Evolutionary conservation across 2,113 vertebrate species (phyloP).

Genomic region (Xiphophorus couchianus): DNA sequence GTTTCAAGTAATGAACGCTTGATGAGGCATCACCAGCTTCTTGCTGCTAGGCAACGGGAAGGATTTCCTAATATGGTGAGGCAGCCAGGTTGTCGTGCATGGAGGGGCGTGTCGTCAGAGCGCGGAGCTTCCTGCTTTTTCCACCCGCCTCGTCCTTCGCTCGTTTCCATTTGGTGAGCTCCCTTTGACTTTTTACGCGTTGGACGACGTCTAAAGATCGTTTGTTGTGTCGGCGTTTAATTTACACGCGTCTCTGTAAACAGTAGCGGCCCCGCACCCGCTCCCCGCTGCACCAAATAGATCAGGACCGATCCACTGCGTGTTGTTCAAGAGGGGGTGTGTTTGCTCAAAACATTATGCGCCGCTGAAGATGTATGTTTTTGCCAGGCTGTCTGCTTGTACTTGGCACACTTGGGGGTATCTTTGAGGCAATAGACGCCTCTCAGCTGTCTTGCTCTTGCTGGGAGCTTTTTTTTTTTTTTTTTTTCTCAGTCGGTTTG

Average conservation of each 20-base stretch:
- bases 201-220: background rate
- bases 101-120: slow-evolving; percentile 64
- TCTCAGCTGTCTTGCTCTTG: slow-evolving; percentile 1
- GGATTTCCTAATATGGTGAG: slow-evolving; percentile 80
- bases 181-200: background rate
- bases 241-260: background rate
- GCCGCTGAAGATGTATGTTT: slow-evolving; percentile 32
- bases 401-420: background rate
- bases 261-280: slow-evolving; percentile 14
- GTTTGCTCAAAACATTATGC: slow-evolving; percentile 41
- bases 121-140: slow-evolving; percentile 52
- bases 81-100: slow-evolving; percentile 48
- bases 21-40: slow-evolving; percentile 71
- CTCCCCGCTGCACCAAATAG: slow-evolving; percentile 73
- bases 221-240: slow-evolving; percentile 9
- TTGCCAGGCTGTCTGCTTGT: slow-evolving; percentile 16
- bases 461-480: background rate
- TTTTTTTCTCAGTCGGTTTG: slow-evolving; percentile 6
- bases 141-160: background rate
- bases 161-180: slow-evolving; percentile 16
- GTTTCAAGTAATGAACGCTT: slow-evolving; percentile 9
- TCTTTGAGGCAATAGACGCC: background rate
- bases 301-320: slow-evolving; percentile 78
- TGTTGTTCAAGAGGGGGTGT: slow-evolving; percentile 27
- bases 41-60: slow-evolving; percentile 74